Conservation (phyloP, 2,888 invertebrate genomes). For the Dione juno region DNA sequence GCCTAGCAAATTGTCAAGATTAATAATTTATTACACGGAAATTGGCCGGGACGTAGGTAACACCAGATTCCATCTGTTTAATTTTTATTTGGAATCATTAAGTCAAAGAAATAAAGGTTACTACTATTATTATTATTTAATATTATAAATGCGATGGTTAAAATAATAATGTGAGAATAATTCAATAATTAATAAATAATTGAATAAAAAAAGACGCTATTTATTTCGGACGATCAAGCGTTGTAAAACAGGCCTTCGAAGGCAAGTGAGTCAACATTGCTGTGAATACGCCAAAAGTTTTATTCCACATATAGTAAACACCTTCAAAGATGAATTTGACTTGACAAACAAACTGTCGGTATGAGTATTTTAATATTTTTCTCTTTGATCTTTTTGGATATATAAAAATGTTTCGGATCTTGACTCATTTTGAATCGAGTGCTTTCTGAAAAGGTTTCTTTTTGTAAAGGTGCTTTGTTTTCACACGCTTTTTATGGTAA, state of each 20-base stretch:
- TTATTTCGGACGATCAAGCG: conserved; percentile 7
- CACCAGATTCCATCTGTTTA: not conserved
- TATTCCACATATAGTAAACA: conserved; percentile 73
- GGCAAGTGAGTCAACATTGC: conserved; percentile 46
- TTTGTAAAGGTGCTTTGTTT: conserved; percentile 19
- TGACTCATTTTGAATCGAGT: conserved; percentile 24
- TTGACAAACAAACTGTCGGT: conserved; percentile 68
- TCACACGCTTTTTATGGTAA: not conserved
- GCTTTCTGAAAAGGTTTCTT: conserved; percentile 22
- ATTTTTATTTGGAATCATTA: too few species aligned
- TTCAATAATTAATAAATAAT: too few species aligned
- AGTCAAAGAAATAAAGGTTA: too few species aligned
- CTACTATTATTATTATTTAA: too few species aligned
- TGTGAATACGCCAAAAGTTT: conserved; percentile 70
- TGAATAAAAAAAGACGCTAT: too few species aligned
- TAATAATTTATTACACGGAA: too few species aligned
- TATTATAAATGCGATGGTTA: too few species aligned
- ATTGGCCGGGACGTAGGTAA: too few species aligned
- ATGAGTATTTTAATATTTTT: conserved; percentile 61
- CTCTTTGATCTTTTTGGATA: conserved; percentile 52
- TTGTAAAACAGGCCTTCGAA: conserved; percentile 15
- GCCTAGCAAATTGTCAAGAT: too few species aligned
- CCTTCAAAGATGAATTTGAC: conserved; percentile 73
- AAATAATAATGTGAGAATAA: too few species aligned
- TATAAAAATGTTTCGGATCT: conserved; percentile 32